Evolutionary conservation across 2,113 vertebrate species (phyloP).

Genomic region (Anoura caudifer): DNA sequence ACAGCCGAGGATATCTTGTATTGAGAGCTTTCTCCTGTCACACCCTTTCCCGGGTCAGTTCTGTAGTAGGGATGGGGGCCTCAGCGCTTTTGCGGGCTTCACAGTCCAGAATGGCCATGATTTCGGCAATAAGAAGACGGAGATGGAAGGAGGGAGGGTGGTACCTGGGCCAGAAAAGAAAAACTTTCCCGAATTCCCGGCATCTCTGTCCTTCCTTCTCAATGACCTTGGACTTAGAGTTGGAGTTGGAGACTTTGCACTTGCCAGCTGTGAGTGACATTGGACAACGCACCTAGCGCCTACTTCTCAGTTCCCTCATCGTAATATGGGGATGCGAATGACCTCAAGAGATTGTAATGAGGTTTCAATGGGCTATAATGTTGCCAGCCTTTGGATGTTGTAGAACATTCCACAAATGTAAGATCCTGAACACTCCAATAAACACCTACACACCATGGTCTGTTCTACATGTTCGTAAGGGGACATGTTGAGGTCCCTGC

Average conservation of each 20-base stretch:
- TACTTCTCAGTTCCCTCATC: background rate
- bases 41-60: background rate
- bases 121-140: background rate
- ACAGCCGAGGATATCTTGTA: conserved; percentile 94
- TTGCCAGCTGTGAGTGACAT: background rate
- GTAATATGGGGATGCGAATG: background rate
- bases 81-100: background rate
- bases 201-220: background rate
- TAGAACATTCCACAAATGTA: background rate
- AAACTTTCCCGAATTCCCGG: background rate
- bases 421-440: background rate
- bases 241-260: background rate
- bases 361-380: background rate
- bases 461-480: background rate
- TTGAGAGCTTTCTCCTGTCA: conserved; percentile 61
- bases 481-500: background rate
- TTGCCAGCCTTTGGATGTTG: background rate
- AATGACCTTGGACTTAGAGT: background rate
- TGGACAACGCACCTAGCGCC: background rate
- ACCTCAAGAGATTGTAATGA: background rate
- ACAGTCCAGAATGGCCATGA: background rate
- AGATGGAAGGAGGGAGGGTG: no score
- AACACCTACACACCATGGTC: background rate
- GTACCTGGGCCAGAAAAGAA: background rate
- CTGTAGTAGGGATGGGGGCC: background rate